phyloP scores from a whole-genome alignment of 2,113 vertebrate genomes.

The Scalopus aquaticus region DNA sequence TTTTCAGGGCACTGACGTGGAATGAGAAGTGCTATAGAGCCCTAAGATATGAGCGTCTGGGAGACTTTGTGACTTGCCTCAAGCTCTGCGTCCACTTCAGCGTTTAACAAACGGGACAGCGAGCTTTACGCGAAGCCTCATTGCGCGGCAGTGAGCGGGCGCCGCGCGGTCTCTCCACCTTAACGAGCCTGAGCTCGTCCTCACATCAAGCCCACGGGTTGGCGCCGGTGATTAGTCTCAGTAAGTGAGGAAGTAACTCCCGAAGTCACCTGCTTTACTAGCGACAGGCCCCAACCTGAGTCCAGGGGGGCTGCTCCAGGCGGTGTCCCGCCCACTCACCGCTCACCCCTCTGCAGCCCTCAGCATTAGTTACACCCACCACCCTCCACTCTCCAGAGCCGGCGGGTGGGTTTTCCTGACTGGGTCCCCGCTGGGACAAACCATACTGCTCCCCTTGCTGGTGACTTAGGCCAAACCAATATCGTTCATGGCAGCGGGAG shows the following conservation, averaged over 20 bases:
- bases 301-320: too few relatives aligned
- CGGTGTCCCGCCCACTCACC: too few relatives aligned
- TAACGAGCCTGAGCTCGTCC: not conserved
- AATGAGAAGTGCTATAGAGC: not conserved
- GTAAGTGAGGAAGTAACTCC: not conserved
- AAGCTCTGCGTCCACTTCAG: not conserved
- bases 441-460: not conserved
- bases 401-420: fast-evolving
- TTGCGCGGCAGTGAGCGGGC: not conserved
- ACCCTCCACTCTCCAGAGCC: not conserved
- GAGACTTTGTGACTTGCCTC: not conserved
- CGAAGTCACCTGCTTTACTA: fast-evolving
- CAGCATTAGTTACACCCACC: fast-evolving
- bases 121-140: not conserved
- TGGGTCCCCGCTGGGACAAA: not conserved
- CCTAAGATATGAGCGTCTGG: not conserved
- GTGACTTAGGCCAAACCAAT: not conserved
- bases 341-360: not conserved
- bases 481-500: too few relatives aligned
- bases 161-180: not conserved
- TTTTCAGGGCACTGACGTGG: not conserved
- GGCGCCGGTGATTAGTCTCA: not conserved
- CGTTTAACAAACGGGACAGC: not conserved
- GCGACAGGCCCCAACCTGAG: fast-evolving
- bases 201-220: not conserved